Evolutionary conservation across 2,113 vertebrate genomes (phyloP).

Genomic region (Hylia prasina): DNA sequence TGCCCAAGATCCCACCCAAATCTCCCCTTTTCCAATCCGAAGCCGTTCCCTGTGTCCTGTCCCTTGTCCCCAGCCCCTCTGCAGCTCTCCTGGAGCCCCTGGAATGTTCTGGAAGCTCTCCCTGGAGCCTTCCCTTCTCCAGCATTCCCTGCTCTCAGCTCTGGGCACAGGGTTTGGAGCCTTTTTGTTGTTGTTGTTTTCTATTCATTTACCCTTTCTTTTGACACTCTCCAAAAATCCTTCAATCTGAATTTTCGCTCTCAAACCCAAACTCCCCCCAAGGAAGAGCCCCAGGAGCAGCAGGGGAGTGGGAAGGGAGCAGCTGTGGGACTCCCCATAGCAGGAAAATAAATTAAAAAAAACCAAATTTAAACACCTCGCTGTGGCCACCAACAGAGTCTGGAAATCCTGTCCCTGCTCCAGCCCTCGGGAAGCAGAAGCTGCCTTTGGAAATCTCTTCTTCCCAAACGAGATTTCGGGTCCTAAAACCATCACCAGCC

Average conservation of each 20-base stretch:
- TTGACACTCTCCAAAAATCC: no score
- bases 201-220: no score
- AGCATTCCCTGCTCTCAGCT: background rate
- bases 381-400: accelerated
- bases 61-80: background rate
- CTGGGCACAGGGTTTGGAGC: background rate
- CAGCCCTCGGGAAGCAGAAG: background rate
- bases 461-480: background rate
- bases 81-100: background rate
- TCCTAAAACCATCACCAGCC: background rate
- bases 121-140: background rate
- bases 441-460: background rate
- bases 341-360: background rate
- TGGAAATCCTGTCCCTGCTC: background rate
- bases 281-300: no score
- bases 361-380: accelerated
- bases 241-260: no score
- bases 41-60: background rate
- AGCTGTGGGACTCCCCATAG: background rate
- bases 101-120: background rate
- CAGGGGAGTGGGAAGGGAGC: no score
- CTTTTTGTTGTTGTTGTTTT: no score
- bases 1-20: background rate
- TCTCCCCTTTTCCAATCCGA: accelerated
- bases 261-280: no score